phyloP scores from a whole-genome alignment of 2,888 invertebrate genomes.

The Troglohyphantes excavatus region DNA sequence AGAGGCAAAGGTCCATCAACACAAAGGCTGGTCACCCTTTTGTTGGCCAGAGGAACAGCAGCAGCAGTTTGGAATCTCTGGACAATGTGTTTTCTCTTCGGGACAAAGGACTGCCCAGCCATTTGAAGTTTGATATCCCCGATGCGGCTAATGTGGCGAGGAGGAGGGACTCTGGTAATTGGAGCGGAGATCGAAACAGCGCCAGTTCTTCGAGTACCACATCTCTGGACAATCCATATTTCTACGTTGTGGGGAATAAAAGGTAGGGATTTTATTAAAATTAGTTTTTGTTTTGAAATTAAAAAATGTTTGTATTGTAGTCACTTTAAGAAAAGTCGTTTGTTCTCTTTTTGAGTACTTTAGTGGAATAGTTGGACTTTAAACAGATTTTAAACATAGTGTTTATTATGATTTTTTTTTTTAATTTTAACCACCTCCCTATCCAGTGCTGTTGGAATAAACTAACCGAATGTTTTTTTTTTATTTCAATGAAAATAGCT shows the following conservation, averaged over 20 bases:
- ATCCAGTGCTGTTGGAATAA: too few relatives aligned
- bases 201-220: slow-evolving; percentile 96
- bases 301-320: too few relatives aligned
- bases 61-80: slow-evolving; percentile 80
- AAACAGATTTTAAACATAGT: too few relatives aligned
- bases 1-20: slow-evolving; percentile 79
- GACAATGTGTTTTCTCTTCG: slow-evolving; percentile 77
- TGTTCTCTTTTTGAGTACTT: too few relatives aligned
- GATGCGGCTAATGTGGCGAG: slow-evolving; percentile 88
- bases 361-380: too few relatives aligned
- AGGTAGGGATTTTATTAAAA: slow-evolving; percentile 82
- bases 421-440: too few relatives aligned
- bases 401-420: too few relatives aligned
- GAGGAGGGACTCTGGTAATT: slow-evolving; percentile 93
- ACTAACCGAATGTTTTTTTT: too few relatives aligned
- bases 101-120: slow-evolving; percentile 46
- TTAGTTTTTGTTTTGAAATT: too few relatives aligned
- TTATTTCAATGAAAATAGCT: too few relatives aligned
- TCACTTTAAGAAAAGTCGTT: too few relatives aligned
- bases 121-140: slow-evolving; percentile 85
- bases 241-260: slow-evolving; percentile 90
- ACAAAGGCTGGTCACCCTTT: slow-evolving; percentile 47
- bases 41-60: slow-evolving; percentile 79
- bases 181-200: slow-evolving; percentile 96
- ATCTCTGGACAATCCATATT: slow-evolving; percentile 94